Percentiles rank a stretch among this genome's conserved stretches.
Conservation (phyloP, 2,113 vertebrate species). For the Ceuthmochares aereus region DNA sequence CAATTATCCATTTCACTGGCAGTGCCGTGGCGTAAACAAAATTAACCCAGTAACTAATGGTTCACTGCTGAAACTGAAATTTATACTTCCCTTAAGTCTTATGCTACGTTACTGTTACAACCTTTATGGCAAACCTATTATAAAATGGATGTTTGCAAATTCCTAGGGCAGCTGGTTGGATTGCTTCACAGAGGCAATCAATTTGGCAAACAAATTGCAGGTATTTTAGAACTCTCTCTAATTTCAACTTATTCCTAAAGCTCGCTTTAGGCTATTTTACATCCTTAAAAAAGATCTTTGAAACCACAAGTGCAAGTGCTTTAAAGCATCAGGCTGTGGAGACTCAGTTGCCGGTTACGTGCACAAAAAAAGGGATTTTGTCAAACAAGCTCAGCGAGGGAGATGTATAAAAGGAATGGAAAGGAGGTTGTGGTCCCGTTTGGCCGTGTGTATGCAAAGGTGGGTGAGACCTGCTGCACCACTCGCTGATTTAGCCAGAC, state of each 20-base stretch:
- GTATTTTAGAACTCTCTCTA: background rate
- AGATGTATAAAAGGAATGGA: fast-evolving
- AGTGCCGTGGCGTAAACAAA: background rate
- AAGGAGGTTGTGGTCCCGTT: background rate
- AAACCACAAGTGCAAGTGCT: background rate
- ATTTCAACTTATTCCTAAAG: background rate
- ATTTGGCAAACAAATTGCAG: conserved; percentile 34
- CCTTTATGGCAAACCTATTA: background rate
- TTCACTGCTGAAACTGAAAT: background rate
- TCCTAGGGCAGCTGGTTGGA: background rate
- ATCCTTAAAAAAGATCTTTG: background rate
- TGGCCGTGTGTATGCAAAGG: background rate
- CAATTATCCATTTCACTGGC: background rate
- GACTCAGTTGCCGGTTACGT: fast-evolving
- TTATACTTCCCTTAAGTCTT: background rate
- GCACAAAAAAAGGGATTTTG: background rate
- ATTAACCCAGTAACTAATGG: background rate
- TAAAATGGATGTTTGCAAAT: background rate
- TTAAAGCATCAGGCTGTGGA: background rate
- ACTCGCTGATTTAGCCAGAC: fast-evolving
- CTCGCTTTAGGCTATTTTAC: background rate
- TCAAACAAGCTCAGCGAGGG: background rate
- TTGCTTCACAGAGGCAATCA: background rate
- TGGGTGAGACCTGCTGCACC: fast-evolving
- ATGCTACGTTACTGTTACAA: background rate